A percentile compares a stretch with the other conserved stretches of the same genome.
phyloP scores from a whole-genome alignment of 2,113 vertebrate species.

The Poecile atricapillus region DNA sequence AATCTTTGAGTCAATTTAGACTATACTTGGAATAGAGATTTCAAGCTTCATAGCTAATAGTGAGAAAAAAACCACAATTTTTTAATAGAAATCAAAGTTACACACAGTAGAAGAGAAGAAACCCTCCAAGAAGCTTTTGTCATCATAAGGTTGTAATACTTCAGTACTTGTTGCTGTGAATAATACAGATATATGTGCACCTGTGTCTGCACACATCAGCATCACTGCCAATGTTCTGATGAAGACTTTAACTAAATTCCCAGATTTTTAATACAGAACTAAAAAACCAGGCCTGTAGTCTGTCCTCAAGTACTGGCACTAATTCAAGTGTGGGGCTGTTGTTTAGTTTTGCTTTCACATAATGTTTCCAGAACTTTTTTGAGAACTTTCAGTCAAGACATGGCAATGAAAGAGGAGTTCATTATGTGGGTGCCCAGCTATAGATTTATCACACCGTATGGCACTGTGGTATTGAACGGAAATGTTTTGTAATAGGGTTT shows the following conservation, averaged over 20 bases:
- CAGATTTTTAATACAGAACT: background rate
- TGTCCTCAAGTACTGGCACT: background rate
- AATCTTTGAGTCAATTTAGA: background rate
- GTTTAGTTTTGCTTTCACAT: background rate
- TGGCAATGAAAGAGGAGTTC: background rate
- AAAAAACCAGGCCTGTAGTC: background rate
- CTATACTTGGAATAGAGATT: background rate
- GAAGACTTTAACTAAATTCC: background rate
- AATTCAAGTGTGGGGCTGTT: fast-evolving
- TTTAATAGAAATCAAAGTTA: background rate
- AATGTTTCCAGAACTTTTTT: background rate
- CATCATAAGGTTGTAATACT: background rate
- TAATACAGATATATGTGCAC: background rate
- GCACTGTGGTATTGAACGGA: background rate
- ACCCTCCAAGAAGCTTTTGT: background rate
- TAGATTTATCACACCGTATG: background rate
- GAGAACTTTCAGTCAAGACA: background rate
- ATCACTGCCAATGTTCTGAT: fast-evolving
- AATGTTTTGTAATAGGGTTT: background rate
- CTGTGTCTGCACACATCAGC: background rate
- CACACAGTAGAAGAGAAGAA: background rate
- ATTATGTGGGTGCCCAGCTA: background rate
- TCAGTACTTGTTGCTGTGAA: background rate
- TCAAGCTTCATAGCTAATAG: background rate
- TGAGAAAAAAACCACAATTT: background rate